Conservation (phyloP, 64 coral and sea anemone genomes). For the Catalaphyllia jardinei region DNA sequence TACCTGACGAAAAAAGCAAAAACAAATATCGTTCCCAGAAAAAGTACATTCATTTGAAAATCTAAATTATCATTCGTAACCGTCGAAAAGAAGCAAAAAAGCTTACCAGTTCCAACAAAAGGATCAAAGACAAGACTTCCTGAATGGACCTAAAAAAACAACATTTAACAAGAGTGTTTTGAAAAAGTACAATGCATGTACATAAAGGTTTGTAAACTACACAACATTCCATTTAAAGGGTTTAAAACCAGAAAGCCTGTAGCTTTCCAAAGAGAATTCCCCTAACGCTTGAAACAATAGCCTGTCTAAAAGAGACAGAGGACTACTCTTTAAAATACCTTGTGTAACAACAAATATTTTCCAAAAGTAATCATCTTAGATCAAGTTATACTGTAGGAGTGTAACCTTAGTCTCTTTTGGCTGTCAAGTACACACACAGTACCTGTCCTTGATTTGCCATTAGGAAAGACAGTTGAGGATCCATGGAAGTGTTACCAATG, state of each 20-base stretch:
- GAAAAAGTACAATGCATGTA: conserved; percentile 14
- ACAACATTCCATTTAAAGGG: too few relatives aligned
- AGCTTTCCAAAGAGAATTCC: too few relatives aligned
- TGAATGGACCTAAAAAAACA: conserved; percentile 42
- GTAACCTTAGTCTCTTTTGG: too few relatives aligned
- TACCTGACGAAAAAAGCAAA: conserved; percentile 41
- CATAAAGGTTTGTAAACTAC: too few relatives aligned
- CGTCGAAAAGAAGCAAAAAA: not conserved
- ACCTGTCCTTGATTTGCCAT: conserved; percentile 99
- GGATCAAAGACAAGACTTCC: conserved; percentile 85
- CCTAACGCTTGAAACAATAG: too few relatives aligned
- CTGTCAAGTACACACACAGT: not conserved
- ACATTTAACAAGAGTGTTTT: not conserved
- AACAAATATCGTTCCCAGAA: too few relatives aligned
- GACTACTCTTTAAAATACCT: not conserved
- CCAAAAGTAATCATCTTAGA: not conserved
- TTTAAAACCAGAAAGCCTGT: too few relatives aligned
- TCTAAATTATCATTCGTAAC: too few relatives aligned
- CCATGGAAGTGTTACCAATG: conserved; percentile 99
- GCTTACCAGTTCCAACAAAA: conserved; percentile 89
- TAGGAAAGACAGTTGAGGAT: conserved; percentile 91
- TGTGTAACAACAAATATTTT: not conserved
- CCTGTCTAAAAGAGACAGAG: too few relatives aligned
- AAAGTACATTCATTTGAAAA: too few relatives aligned
- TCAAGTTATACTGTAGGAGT: too few relatives aligned